Evolutionary conservation across 1,140 invertebrate species (phyloP), one percentile per base, ranked within the genome.

Genomic region (Pinna nobilis): DNA sequence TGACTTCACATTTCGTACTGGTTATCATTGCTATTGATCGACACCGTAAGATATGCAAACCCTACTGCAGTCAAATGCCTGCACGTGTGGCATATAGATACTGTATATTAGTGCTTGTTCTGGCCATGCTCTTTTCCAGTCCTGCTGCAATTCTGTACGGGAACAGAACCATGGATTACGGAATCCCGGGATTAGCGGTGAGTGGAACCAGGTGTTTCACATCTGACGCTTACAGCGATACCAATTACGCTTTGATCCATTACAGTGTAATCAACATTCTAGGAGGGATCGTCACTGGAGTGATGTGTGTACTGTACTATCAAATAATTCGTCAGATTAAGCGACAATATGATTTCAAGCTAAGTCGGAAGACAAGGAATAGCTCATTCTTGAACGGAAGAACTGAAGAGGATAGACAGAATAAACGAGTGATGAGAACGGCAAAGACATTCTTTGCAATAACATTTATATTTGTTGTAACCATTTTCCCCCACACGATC

Each of bases 21-120:
- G 49, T 66, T 4, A 33, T 66, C 13, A 66, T 66, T 35, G 47
- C 63, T 4, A 11, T 33, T 2, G 63, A 66, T 23, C 32, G 63
- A 32, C 53, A 66, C 32, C 44, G 63, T 13, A 66, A 66, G 53
- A 51, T 66, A 35, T 66, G 63, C 33, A 66, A 23, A 23, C 63
- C 63, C 41, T 28, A 41, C 3, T 44, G 28, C 1, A 18, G 37
- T 20, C 60, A 63, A 47, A 63, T 63, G n/a, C 20, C 23, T 44
- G 33, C 41, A 23, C 41, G 33, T 3, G 25, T 44, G 25, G 32
- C 60, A 18, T 44, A 28, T 23, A 44, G 37, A 28, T 44, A 47
- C 41, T 63, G 60, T 25, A 23, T 63, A 7, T 28, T 35, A 15
- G 41, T 47, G 23, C 28, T 44, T 11, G 32, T n/a, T 47, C 13